A percentile compares a stretch with the other conserved stretches of the same genome.
Conservation (phyloP, 1,140 invertebrate species). For the Drosophila miranda region DNA sequence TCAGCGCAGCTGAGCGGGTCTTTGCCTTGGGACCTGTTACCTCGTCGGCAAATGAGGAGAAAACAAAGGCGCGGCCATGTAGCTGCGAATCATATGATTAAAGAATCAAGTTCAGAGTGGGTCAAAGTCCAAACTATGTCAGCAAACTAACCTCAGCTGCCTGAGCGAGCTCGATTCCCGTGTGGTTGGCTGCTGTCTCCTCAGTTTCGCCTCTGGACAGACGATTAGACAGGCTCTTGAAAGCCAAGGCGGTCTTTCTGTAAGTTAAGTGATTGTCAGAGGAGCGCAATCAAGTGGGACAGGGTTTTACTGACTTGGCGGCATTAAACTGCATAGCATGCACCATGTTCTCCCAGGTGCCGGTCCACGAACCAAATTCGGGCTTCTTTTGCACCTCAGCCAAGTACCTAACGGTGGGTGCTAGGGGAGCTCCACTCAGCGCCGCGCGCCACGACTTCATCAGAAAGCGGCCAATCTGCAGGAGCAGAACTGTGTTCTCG, state of each 20-base stretch:
- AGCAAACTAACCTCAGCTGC: slow-evolving; percentile 86
- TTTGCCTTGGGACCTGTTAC: slow-evolving; percentile 82
- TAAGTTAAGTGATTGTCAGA: slow-evolving; percentile 52
- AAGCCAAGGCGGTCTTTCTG: slow-evolving; percentile 87
- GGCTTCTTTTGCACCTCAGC: slow-evolving; percentile 71
- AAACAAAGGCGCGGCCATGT: slow-evolving; percentile 90
- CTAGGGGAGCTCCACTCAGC: slow-evolving; percentile 83
- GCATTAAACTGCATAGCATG: slow-evolving; percentile 87
- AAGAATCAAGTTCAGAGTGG: not conserved
- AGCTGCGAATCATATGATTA: slow-evolving; percentile 59
- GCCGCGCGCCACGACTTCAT: slow-evolving; percentile 89
- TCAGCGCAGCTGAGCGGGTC: slow-evolving; percentile 82
- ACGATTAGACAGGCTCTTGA: slow-evolving; percentile 86
- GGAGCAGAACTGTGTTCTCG: slow-evolving; percentile 95
- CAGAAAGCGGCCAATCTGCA: slow-evolving; percentile 93
- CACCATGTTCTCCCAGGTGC: slow-evolving; percentile 86
- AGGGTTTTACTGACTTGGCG: slow-evolving; percentile 84
- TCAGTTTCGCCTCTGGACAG: slow-evolving; percentile 84
- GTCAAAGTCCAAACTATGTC: slow-evolving; percentile 2
- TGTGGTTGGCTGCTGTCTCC: slow-evolving; percentile 93
- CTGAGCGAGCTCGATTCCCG: slow-evolving; percentile 89
- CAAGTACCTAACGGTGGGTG: slow-evolving; percentile 87
- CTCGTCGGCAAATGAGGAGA: slow-evolving; percentile 85
- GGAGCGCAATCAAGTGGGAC: not conserved
- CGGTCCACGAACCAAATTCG: slow-evolving; percentile 84